A percentile compares a stretch with the other conserved stretches of the same genome.
Conservation (phyloP, 2,888 invertebrate genomes). For the Hypomecis atomaria region DNA sequence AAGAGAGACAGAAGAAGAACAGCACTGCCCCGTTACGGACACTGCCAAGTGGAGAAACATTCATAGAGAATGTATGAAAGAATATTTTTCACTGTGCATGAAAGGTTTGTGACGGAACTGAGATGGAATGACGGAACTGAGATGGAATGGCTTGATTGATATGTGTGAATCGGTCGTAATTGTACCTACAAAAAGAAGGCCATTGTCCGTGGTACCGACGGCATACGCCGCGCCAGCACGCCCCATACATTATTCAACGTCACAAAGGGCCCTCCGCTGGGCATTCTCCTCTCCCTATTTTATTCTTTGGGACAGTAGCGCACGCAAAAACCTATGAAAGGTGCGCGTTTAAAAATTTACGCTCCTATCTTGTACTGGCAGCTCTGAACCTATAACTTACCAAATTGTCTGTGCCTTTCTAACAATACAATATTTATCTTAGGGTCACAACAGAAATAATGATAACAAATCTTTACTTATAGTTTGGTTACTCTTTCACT, state of each 20-base stretch:
- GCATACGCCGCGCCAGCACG: constrained; percentile 42
- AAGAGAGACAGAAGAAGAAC: no score
- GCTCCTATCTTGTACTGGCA: background rate
- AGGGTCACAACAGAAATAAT: background rate
- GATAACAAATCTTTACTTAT: no score
- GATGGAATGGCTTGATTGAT: no score
- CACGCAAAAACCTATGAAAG: constrained; percentile 21
- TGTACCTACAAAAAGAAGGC: background rate
- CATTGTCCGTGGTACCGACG: background rate
- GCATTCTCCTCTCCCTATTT: constrained; percentile 47
- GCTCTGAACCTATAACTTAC: background rate
- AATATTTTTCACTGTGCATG: no score
- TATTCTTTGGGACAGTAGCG: constrained; percentile 29
- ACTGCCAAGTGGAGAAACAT: no score
- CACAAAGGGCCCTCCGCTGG: constrained; percentile 39
- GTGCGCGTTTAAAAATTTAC: constrained; percentile 23
- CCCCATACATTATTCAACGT: constrained; percentile 61
- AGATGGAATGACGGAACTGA: no score
- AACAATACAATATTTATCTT: background rate
- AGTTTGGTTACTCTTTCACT: no score
- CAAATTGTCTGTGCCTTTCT: background rate
- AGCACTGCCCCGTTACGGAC: no score
- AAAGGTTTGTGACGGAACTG: no score
- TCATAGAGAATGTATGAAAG: no score
- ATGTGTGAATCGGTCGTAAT: no score